Evolutionary conservation across 2,113 vertebrate genomes (phyloP).

Genomic region (Ascaphus truei): DNA sequence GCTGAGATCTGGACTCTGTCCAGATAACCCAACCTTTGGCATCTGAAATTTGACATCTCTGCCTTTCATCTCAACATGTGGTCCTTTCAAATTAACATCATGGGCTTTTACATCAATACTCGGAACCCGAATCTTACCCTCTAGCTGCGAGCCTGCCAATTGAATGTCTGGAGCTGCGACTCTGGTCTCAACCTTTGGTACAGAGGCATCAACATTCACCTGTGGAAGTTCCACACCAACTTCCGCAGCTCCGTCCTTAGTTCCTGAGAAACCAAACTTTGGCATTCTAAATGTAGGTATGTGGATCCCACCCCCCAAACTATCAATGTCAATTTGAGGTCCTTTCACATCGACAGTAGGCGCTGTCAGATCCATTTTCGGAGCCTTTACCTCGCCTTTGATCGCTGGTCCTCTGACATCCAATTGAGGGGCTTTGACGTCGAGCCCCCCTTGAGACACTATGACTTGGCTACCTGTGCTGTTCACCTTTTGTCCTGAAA

Average conservation of each 20-base stretch:
- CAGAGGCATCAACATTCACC: not conserved
- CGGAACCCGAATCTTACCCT: not conserved
- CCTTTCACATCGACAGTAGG: conserved; percentile 48
- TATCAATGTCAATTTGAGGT: conserved; percentile 42
- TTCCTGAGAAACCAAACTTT: conserved; percentile 64
- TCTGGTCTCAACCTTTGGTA: not conserved
- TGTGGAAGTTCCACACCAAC: not conserved
- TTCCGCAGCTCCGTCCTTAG: conserved; percentile 17
- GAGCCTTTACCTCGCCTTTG: conserved; percentile 38
- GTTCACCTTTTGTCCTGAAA: conserved; percentile 59
- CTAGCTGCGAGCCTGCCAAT: not conserved
- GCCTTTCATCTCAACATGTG: not conserved
- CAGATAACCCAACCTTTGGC: conserved; percentile 63
- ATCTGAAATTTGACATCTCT: conserved; percentile 53
- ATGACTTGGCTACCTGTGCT: conserved; percentile 50
- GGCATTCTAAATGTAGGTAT: conserved; percentile 64
- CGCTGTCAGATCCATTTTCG: conserved; percentile 49
- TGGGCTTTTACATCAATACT: not conserved
- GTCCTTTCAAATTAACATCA: not conserved
- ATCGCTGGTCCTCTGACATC: conserved; percentile 32
- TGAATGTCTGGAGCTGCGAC: not conserved
- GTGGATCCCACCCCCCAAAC: conserved; percentile 50
- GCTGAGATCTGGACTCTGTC: conserved; percentile 40
- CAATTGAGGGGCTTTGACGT: not conserved
- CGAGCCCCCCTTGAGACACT: conserved; percentile 31